Evolutionary conservation across 2,888 invertebrate genomes (phyloP).

Genomic region (Periphyllus acericola): DNA sequence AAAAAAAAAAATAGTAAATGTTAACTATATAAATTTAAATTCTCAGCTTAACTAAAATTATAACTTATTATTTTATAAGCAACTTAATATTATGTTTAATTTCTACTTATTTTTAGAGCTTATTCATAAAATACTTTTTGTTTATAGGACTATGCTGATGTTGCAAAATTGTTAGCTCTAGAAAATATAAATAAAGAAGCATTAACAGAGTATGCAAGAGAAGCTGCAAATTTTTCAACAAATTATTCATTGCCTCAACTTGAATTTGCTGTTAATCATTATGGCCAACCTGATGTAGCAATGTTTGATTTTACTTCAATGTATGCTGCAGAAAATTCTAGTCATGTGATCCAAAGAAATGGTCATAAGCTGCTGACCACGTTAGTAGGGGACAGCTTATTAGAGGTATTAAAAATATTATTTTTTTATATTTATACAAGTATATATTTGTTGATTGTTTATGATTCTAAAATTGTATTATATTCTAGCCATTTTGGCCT

Average conservation of each 20-base stretch:
- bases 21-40: background rate
- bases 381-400: conserved; percentile 93
- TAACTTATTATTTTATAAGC: background rate
- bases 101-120: background rate
- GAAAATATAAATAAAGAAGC: conserved; percentile 93
- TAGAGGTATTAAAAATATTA: conserved; percentile 75
- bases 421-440: background rate
- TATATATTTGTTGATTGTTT: background rate
- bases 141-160: conserved; percentile 86
- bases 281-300: conserved; percentile 96
- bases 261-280: conserved; percentile 97
- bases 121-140: conserved; percentile 38
- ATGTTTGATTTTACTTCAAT: conserved; percentile 99
- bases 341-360: conserved; percentile 79
- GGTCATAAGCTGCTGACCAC: conserved; percentile 86
- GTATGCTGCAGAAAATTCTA: conserved; percentile 96
- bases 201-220: conserved; percentile 88
- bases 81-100: background rate
- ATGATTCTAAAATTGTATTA: background rate
- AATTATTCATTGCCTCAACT: conserved; percentile 84
- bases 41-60: background rate
- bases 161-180: conserved; percentile 83
- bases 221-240: conserved; percentile 95
- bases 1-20: background rate
- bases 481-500: conserved; percentile 90